These are phyloP conservation scores for Paratilapia polleni DNA, from an alignment of 2,113 vertebrate species.

Conservation along the genomic window DNA sequence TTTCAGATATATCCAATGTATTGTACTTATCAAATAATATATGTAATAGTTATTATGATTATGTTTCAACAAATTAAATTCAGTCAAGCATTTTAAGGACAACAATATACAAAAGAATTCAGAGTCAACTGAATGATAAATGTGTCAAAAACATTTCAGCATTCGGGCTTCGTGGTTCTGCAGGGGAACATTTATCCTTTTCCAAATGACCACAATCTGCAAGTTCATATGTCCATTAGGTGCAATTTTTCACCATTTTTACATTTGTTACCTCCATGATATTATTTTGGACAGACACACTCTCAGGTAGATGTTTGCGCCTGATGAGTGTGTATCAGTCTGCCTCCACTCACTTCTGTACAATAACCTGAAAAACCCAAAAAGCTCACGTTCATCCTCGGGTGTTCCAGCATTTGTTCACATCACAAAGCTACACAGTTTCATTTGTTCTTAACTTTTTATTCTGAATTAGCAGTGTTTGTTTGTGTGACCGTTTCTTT, in stretches of 20 bases:
- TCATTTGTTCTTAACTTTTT: constrained; percentile 9
- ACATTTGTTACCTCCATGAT: background rate
- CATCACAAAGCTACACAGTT: background rate
- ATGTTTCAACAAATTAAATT: background rate
- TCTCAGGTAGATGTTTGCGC: background rate
- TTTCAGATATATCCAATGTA: background rate
- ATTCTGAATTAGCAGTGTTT: constrained; percentile 11
- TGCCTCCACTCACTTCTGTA: background rate
- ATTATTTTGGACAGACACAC: background rate
- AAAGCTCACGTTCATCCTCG: background rate
- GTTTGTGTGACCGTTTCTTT: constrained; percentile 20
- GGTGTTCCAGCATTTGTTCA: background rate
- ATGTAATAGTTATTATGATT: background rate
- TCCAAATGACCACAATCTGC: background rate
- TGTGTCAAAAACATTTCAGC: background rate
- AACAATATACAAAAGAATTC: background rate
- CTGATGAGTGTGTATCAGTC: background rate
- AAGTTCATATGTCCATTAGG: background rate
- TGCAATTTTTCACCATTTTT: background rate
- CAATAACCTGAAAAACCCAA: background rate
- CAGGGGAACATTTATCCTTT: background rate
- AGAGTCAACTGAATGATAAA: background rate
- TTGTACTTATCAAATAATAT: background rate
- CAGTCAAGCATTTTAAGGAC: background rate
- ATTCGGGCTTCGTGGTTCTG: background rate